Evolutionary conservation across 2,888 invertebrate species (phyloP).

Genomic region (Napeogenes sylphis): DNA sequence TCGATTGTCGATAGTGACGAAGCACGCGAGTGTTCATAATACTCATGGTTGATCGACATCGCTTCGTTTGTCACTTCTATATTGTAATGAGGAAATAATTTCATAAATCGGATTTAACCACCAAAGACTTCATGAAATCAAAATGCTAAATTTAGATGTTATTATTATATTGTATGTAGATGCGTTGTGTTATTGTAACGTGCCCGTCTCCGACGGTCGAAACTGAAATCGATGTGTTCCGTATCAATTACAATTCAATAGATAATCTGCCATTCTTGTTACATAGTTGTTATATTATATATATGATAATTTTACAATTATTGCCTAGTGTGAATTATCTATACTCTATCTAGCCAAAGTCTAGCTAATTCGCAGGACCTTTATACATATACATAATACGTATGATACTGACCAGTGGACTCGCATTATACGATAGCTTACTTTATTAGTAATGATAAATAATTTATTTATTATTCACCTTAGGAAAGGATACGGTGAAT

Average conservation of each 20-base stretch:
- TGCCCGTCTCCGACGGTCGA: slow-evolving; percentile 15
- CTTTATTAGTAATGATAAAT: slow-evolving; percentile 15
- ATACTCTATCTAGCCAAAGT: slow-evolving; percentile 41
- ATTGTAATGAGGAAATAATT: slow-evolving; percentile 32
- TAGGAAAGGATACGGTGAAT: neutral
- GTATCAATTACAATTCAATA: slow-evolving; percentile 64
- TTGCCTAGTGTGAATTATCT: slow-evolving; percentile 38
- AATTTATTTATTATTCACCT: neutral
- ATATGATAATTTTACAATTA: slow-evolving; percentile 35
- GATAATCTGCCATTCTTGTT: slow-evolving; percentile 60
- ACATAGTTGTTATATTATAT: slow-evolving; percentile 37
- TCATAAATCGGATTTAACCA: slow-evolving; percentile 45
- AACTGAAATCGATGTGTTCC: slow-evolving; percentile 60
- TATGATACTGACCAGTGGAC: slow-evolving; percentile 27
- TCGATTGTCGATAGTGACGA: no score
- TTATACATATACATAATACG: slow-evolving; percentile 25
- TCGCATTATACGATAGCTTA: slow-evolving; percentile 25
- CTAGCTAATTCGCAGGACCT: slow-evolving; percentile 38
- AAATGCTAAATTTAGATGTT: slow-evolving; percentile 31
- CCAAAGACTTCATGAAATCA: slow-evolving; percentile 49
- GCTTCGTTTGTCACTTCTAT: slow-evolving; percentile 25
- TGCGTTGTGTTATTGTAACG: slow-evolving; percentile 15
- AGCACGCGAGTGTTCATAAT: slow-evolving; percentile 36
- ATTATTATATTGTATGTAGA: slow-evolving; percentile 23
- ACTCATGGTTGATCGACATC: slow-evolving; percentile 38